Conservation (phyloP, 2,113 vertebrate species). For the Embiotoca jacksoni region DNA sequence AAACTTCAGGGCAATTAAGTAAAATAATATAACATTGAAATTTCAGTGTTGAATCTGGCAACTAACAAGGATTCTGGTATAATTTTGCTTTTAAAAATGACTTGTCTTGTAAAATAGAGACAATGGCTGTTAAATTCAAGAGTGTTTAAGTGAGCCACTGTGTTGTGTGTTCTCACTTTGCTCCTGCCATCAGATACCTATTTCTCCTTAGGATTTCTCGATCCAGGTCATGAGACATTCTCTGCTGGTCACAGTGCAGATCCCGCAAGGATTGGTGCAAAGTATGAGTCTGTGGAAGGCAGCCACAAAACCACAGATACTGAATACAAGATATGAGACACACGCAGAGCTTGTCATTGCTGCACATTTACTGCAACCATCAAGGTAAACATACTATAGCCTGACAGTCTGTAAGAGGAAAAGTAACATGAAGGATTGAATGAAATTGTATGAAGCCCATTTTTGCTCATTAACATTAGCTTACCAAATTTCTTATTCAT, state of each 20-base stretch:
- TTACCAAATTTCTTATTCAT: neutral
- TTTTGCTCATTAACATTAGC: too few species aligned
- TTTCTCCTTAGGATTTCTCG: slow-evolving; percentile 90
- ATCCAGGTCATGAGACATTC: slow-evolving; percentile 90
- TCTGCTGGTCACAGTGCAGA: slow-evolving; percentile 89
- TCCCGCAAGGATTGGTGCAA: slow-evolving; percentile 93
- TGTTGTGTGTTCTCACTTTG: neutral
- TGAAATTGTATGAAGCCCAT: neutral
- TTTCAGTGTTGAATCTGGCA: neutral
- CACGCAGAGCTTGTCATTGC: neutral
- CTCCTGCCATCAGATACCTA: slow-evolving; percentile 78
- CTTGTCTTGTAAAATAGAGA: neutral
- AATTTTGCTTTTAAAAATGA: neutral
- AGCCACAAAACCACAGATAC: slow-evolving; percentile 5
- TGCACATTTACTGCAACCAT: neutral
- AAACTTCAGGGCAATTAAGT: neutral
- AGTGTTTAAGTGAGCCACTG: neutral
- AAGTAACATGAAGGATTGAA: neutral
- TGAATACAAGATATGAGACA: slow-evolving; percentile 13
- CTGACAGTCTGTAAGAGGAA: neutral
- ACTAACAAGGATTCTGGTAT: neutral
- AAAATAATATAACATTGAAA: neutral
- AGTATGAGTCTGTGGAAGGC: slow-evolving; percentile 86
- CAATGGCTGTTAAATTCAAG: neutral
- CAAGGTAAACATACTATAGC: rapidly evolving